A percentile compares a stretch with the other conserved stretches of the same genome.
These are phyloP conservation scores for Tyrannus savana DNA, from an alignment of 2,113 vertebrate species.

Conservation along the genomic window DNA sequence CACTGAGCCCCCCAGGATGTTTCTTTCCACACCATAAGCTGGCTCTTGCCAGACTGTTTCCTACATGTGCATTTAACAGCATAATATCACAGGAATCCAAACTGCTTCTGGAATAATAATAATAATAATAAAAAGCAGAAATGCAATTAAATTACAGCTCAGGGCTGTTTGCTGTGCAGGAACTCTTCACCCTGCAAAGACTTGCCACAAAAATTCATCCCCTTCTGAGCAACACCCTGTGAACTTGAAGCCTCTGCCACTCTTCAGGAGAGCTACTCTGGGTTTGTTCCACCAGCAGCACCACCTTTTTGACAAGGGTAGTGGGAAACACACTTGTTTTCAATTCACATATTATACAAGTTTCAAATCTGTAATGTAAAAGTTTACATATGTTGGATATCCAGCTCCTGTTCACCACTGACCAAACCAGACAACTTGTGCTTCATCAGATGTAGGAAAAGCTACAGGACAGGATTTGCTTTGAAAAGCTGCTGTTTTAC, in stretches of 20 bases:
- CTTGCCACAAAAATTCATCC: background rate
- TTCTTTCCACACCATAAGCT: background rate
- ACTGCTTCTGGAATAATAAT: background rate
- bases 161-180: background rate
- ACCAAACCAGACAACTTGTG: background rate
- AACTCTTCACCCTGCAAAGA: background rate
- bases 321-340: background rate
- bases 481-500: background rate
- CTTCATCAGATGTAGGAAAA: background rate
- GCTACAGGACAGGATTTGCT: accelerated
- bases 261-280: background rate
- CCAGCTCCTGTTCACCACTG: background rate
- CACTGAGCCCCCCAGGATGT: background rate
- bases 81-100: background rate
- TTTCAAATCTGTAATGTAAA: background rate
- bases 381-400: accelerated
- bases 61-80: background rate
- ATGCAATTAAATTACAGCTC: background rate
- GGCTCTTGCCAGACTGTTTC: background rate
- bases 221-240: background rate
- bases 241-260: background rate
- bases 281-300: background rate
- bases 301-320: background rate
- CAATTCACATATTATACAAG: background rate
- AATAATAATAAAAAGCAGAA: background rate